These are phyloP conservation scores for Girardinichthys multiradiatus DNA, from an alignment of 2,113 vertebrate genomes.

Conservation along the genomic window DNA sequence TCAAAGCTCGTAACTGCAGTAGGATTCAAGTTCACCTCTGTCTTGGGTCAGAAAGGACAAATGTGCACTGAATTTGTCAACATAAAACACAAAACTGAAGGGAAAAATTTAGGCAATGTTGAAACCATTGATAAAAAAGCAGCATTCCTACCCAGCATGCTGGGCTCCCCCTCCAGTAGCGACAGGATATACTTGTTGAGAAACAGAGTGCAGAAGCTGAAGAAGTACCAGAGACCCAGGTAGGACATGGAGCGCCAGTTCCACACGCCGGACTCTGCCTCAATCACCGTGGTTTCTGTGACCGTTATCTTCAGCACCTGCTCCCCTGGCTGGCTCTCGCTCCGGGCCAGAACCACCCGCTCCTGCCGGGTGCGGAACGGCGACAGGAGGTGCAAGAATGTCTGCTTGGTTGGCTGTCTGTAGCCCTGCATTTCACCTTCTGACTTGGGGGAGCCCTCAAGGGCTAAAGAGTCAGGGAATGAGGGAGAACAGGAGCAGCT, in stretches of 20 bases:
- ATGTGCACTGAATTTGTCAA: no score
- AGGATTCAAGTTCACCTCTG: no score
- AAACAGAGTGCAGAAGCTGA: constrained; percentile 98
- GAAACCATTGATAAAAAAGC: background rate
- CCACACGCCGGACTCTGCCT: constrained; percentile 89
- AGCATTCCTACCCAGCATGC: constrained; percentile 88
- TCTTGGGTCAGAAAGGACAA: no score
- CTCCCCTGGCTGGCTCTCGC: constrained; percentile 85
- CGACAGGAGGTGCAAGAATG: constrained; percentile 65
- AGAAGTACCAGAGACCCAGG: constrained; percentile 93
- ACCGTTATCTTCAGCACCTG: constrained; percentile 90
- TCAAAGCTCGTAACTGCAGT: no score
- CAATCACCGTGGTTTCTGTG: constrained; percentile 92
- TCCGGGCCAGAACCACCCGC: constrained; percentile 82
- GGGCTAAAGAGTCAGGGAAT: constrained; percentile 20
- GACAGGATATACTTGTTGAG: constrained; percentile 98
- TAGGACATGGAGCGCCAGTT: constrained; percentile 85
- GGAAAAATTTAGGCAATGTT: no score
- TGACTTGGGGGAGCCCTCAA: constrained; percentile 5
- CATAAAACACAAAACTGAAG: no score
- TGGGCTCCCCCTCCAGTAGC: constrained; percentile 92
- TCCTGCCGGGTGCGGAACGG: constrained; percentile 81
- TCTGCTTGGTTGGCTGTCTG: constrained; percentile 60
- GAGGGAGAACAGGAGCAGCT: background rate
- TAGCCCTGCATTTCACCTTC: constrained; percentile 51